Evolutionary conservation across 1,140 invertebrate species (phyloP).

Genomic region (Monochamus saltuarius): DNA sequence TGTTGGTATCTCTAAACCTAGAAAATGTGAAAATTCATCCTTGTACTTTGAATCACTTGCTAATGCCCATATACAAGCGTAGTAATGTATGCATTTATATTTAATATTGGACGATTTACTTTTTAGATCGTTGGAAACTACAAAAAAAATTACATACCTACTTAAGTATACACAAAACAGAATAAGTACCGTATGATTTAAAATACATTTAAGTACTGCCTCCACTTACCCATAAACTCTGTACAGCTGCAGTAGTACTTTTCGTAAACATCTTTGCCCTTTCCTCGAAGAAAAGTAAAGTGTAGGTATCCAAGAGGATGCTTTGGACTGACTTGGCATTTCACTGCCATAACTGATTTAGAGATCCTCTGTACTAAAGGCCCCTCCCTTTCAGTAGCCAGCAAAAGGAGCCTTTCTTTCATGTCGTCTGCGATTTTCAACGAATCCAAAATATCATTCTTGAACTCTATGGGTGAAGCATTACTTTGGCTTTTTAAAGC

Average conservation of each 20-base stretch:
- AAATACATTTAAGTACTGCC: too few species aligned
- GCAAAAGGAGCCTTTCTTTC: slow-evolving; percentile 67
- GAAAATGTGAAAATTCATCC: slow-evolving; percentile 69
- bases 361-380: slow-evolving; percentile 76
- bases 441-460: slow-evolving; percentile 65
- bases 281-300: slow-evolving; percentile 64
- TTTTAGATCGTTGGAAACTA: slow-evolving; percentile 16
- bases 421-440: slow-evolving; percentile 65
- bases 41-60: slow-evolving; percentile 68
- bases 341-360: slow-evolving; percentile 76
- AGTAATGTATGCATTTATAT: slow-evolving; percentile 62
- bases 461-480: slow-evolving; percentile 60
- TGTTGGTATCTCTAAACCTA: slow-evolving; percentile 56
- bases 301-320: slow-evolving; percentile 77
- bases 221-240: slow-evolving; percentile 51
- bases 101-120: slow-evolving; percentile 21
- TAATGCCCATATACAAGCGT: slow-evolving; percentile 78
- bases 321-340: slow-evolving; percentile 68
- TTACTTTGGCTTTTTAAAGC: slow-evolving; percentile 67
- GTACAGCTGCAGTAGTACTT: slow-evolving; percentile 67
- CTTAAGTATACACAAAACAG: too few species aligned
- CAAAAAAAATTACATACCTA: too few species aligned
- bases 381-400: slow-evolving; percentile 65
- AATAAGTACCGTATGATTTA: too few species aligned
- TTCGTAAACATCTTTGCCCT: slow-evolving; percentile 60